Evolutionary conservation across 2,113 vertebrate species (phyloP).

Genomic region (Hassar affinis): DNA sequence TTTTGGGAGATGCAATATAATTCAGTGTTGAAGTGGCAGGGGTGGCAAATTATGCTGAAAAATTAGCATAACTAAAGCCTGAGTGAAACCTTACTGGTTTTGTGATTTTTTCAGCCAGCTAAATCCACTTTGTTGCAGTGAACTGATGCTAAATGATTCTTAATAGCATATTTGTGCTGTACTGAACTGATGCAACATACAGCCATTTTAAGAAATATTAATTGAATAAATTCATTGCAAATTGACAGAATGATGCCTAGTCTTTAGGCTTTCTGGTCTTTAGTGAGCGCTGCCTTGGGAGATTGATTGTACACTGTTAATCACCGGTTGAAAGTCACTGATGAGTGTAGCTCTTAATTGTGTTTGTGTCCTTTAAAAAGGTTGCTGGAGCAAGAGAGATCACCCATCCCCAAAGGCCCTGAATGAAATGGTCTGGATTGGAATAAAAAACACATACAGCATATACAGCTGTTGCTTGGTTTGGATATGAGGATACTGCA

Average conservation of each 20-base stretch:
- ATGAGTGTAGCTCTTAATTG: slow-evolving; percentile 17
- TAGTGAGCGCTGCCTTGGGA: not conserved
- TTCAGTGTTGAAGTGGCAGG: not conserved
- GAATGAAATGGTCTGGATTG: not conserved
- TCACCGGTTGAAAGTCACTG: slow-evolving; percentile 35
- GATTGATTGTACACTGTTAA: slow-evolving; percentile 35
- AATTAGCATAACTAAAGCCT: not conserved
- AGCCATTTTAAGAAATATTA: not conserved
- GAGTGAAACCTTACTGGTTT: not conserved
- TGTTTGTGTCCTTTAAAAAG: slow-evolving; percentile 32
- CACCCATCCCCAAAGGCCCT: not conserved
- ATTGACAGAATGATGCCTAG: not conserved
- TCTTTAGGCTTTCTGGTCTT: slow-evolving; percentile 4
- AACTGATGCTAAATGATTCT: not conserved
- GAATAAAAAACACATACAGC: not conserved
- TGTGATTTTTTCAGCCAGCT: not conserved
- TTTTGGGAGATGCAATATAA: not conserved
- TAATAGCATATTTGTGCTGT: not conserved
- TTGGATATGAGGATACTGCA: slow-evolving; percentile 7
- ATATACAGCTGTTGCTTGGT: not conserved
- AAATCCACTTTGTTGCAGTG: not conserved
- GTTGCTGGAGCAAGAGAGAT: not conserved
- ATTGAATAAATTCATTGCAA: slow-evolving; percentile 11
- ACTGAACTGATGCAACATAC: not conserved
- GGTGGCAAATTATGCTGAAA: not conserved